A percentile compares a stretch with the other conserved stretches of the same genome.
Evolutionary conservation across 2,797 vertebrate species (phyloP).

Genomic region (Pseudocheirus occidentalis): DNA sequence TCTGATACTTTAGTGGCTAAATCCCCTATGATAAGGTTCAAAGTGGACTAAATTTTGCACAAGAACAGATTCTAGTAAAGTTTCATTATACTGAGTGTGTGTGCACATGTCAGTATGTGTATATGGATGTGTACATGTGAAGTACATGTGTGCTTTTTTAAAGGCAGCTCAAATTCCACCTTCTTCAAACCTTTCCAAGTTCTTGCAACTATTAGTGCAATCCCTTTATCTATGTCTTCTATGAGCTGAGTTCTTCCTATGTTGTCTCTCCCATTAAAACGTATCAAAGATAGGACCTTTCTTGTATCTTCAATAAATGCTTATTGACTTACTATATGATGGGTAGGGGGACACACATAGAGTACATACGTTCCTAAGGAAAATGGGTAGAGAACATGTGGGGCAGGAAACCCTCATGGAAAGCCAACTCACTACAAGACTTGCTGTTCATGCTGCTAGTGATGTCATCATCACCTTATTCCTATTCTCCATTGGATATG

Average conservation of each 20-base stretch:
- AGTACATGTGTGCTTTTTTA: not conserved
- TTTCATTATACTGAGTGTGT: not conserved
- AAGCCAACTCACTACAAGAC: not conserved
- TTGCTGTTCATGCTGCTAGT: not conserved
- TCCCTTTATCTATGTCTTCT: not conserved
- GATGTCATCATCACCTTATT: not conserved
- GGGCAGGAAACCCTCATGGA: not conserved
- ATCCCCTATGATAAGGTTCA: not conserved
- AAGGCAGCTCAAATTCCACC: not conserved
- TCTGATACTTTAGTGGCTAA: not conserved
- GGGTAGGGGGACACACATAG: not conserved
- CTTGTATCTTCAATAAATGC: not conserved
- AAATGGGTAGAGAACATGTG: not conserved
- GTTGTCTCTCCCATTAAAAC: not conserved
- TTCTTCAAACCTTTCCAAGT: not conserved
- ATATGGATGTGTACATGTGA: not conserved
- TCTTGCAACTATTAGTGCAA: not conserved
- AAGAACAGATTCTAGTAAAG: not conserved
- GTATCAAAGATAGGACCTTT: not conserved
- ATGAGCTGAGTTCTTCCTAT: not conserved
- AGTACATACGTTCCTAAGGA: not conserved
- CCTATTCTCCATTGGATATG: not conserved
- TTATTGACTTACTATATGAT: not conserved
- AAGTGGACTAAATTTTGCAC: constrained; percentile 13
- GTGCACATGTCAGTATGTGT: not conserved